Conservation (phyloP, 2,113 vertebrate species). For the Oplegnathus fasciatus region DNA sequence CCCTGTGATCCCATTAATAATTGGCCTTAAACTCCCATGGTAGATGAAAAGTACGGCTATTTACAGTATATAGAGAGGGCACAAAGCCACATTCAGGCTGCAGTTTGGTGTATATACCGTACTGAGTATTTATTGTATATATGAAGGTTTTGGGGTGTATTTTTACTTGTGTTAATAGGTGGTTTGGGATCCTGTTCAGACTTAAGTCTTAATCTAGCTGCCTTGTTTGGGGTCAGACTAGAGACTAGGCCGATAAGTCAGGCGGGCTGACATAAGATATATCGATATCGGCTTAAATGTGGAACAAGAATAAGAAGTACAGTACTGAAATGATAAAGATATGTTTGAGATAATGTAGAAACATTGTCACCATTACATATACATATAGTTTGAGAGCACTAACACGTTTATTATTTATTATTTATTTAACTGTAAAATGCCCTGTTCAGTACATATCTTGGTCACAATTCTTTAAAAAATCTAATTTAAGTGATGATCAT, state of each 20-base stretch:
- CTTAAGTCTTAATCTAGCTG: neutral
- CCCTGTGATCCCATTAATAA: constrained; percentile 24
- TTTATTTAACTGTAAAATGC: too few species aligned
- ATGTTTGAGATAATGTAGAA: neutral
- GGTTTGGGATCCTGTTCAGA: neutral
- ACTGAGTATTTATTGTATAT: neutral
- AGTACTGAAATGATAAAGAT: neutral
- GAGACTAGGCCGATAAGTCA: neutral
- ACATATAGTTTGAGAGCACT: constrained; percentile 16
- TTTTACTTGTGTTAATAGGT: neutral
- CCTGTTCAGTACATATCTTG: neutral
- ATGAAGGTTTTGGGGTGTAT: neutral
- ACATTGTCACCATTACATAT: neutral
- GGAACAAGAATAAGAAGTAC: neutral
- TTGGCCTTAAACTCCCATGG: neutral
- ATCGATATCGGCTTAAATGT: neutral
- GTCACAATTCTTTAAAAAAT: neutral
- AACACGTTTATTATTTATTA: too few species aligned
- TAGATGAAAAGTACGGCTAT: neutral
- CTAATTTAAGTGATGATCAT: neutral
- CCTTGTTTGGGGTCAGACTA: neutral
- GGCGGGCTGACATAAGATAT: neutral
- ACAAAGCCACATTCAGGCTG: neutral
- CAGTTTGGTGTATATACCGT: neutral
- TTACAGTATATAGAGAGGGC: neutral